A percentile compares a stretch with the other conserved stretches of the same genome.
Conservation (phyloP, 2,113 vertebrate genomes). For the Rhagologus leucostigma region DNA sequence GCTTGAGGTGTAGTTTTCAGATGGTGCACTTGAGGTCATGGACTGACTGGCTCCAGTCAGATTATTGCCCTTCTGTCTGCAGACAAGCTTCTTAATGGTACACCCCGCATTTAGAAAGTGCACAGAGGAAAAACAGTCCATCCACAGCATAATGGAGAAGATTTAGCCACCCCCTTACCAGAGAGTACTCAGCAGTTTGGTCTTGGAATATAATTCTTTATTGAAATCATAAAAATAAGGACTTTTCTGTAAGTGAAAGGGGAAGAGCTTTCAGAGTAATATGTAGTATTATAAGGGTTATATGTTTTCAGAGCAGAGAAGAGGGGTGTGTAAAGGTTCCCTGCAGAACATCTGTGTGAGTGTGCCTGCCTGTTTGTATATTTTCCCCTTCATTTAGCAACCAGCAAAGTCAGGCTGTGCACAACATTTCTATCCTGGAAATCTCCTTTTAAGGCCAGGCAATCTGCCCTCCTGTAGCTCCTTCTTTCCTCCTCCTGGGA, state of each 20-base stretch:
- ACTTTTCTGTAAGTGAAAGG: background rate
- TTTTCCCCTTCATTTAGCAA: constrained; percentile 7
- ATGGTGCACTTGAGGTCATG: constrained; percentile 59
- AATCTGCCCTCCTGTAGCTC: background rate
- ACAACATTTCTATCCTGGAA: constrained; percentile 11
- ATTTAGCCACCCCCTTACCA: background rate
- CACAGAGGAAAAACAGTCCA: background rate
- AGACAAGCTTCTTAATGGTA: constrained; percentile 39
- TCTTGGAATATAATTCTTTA: background rate
- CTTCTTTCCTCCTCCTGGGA: background rate
- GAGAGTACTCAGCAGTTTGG: background rate
- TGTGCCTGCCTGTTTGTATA: background rate
- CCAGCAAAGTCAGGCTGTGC: background rate
- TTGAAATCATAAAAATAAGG: background rate
- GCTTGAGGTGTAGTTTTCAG: constrained; percentile 55
- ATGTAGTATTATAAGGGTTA: background rate
- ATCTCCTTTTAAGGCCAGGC: background rate
- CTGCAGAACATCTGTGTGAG: background rate
- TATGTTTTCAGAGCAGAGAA: background rate
- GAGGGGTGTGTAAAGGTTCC: background rate
- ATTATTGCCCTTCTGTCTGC: constrained; percentile 58
- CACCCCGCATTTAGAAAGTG: background rate
- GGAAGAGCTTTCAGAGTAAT: background rate
- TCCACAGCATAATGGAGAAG: background rate
- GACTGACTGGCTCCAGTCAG: constrained; percentile 59